These are phyloP conservation scores for Callionymus lyra DNA, from an alignment of 2,113 vertebrate species.

Conservation along the genomic window DNA sequence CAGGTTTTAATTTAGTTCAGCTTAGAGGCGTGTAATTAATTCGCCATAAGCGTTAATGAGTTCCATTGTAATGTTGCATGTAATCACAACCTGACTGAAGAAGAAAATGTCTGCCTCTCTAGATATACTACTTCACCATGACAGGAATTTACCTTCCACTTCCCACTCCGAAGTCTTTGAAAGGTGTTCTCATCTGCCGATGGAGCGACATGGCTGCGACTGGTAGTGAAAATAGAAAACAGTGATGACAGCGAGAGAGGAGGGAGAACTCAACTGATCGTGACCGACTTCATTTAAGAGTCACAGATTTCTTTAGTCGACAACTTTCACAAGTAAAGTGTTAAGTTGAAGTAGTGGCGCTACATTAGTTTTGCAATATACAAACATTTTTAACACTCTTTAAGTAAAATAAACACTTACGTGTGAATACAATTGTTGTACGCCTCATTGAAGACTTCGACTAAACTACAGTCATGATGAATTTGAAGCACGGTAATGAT, in stretches of 20 bases:
- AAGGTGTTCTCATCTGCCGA: conserved; percentile 5
- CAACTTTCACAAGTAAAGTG: too few species aligned
- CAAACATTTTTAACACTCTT: too few species aligned
- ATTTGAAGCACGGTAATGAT: too few species aligned
- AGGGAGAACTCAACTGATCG: too few species aligned
- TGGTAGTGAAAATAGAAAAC: conserved; percentile 8
- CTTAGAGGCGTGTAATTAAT: conserved; percentile 54
- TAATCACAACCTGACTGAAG: conserved; percentile 37
- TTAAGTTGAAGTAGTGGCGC: too few species aligned
- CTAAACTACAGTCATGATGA: too few species aligned
- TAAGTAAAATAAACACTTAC: too few species aligned
- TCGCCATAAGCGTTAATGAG: conserved; percentile 32
- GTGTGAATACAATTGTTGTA: too few species aligned
- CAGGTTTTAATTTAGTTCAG: conserved; percentile 48
- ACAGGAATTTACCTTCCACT: conserved; percentile 15
- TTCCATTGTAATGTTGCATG: conserved; percentile 43
- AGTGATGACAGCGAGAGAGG: not conserved
- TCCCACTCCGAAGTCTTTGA: conserved; percentile 33
- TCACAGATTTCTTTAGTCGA: too few species aligned
- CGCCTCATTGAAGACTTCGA: too few species aligned
- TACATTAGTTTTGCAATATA: too few species aligned
- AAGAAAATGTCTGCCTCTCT: conserved; percentile 19
- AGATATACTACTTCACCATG: conserved; percentile 16
- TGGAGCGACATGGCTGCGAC: conserved; percentile 5
- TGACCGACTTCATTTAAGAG: too few species aligned